phyloP scores from a whole-genome alignment of 2,797 vertebrate species.

The Cygnus olor region DNA sequence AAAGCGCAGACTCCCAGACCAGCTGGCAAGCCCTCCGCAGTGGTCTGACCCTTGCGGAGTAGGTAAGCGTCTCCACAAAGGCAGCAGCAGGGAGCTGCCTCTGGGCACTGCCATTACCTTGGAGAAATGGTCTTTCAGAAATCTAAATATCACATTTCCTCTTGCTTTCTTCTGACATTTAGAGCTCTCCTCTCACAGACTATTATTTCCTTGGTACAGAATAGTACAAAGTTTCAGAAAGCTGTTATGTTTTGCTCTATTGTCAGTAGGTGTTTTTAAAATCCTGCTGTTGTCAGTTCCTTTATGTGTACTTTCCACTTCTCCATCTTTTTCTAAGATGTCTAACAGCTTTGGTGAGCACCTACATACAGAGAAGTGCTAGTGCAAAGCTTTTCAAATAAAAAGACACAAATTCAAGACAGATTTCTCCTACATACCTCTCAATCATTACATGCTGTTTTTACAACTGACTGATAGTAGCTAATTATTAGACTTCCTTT shows the following conservation, averaged over 20 bases:
- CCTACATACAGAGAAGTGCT: neutral
- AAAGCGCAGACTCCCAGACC: neutral
- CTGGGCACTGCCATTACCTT: neutral
- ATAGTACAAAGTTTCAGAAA: neutral
- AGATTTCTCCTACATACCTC: neutral
- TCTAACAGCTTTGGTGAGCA: slow-evolving; percentile 12
- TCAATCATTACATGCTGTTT: neutral
- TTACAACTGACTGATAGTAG: neutral
- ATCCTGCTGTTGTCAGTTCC: neutral
- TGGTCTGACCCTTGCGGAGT: accelerated
- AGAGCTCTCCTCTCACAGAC: neutral
- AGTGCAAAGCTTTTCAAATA: slow-evolving; percentile 7
- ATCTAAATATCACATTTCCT: neutral
- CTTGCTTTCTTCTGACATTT: neutral
- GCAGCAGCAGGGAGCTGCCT: neutral
- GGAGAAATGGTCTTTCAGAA: neutral
- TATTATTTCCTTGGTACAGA: neutral
- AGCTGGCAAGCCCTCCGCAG: neutral
- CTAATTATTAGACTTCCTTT: neutral
- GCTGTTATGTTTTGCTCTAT: neutral
- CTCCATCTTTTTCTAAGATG: neutral
- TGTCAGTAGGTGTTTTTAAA: neutral
- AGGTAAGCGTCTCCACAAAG: neutral
- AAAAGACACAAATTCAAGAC: neutral
- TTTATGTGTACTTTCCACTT: neutral